Evolutionary conservation across 2,888 invertebrate species (phyloP).

Genomic region (Callimorpha dominula): DNA sequence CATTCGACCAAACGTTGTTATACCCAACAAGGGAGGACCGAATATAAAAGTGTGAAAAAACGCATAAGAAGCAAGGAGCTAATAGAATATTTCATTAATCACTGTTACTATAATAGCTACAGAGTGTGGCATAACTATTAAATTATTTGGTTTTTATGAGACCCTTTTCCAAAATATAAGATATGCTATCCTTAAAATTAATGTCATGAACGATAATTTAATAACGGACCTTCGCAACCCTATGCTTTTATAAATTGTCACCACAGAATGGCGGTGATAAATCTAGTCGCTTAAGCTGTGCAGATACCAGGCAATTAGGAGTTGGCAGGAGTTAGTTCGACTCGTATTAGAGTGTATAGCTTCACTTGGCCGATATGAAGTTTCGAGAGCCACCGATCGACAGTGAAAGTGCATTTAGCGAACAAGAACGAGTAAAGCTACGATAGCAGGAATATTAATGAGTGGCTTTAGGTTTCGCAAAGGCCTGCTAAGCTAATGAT

Average conservation of each 20-base stretch:
- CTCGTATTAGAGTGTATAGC: conserved; percentile 61
- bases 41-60: no score
- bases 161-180: conserved; percentile 33
- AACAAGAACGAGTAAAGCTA: conserved; percentile 64
- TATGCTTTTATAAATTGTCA: conserved; percentile 60
- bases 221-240: conserved; percentile 55
- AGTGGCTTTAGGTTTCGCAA: conserved; percentile 54
- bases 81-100: conserved; percentile 8
- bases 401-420: conserved; percentile 80
- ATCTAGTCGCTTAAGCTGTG: conserved; percentile 67
- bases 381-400: conserved; percentile 63
- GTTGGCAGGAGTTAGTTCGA: conserved; percentile 55
- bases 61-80: not conserved
- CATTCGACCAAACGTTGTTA: no score
- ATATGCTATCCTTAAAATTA: conserved; percentile 50
- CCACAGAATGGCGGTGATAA: conserved; percentile 67
- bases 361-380: conserved; percentile 54
- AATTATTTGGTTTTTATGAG: conserved; percentile 36
- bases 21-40: no score
- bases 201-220: conserved; percentile 59
- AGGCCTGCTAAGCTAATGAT: conserved; percentile 44
- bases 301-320: conserved; percentile 63
- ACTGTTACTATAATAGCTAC: conserved; percentile 8
- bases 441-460: conserved; percentile 74
- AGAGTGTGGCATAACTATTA: conserved; percentile 18